Conservation (phyloP, 2,888 invertebrate genomes). For the Beris morrisii region DNA sequence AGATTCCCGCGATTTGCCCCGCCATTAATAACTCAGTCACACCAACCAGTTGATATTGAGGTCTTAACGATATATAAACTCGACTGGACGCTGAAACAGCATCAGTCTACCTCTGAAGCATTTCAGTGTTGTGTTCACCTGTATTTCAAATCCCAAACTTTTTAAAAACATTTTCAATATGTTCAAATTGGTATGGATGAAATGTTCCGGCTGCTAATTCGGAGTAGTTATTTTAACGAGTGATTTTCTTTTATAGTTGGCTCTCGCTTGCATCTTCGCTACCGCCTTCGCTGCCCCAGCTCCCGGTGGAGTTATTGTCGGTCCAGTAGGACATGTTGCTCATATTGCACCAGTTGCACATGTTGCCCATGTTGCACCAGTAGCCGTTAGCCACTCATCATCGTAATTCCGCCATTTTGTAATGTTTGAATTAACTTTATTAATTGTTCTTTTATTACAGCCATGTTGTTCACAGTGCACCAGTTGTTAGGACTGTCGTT, state of each 20-base stretch:
- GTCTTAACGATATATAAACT: slow-evolving; percentile 35
- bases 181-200: slow-evolving; percentile 53
- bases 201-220: too few relatives aligned
- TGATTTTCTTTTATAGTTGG: slow-evolving; percentile 44
- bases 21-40: slow-evolving; percentile 4
- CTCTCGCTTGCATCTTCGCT: slow-evolving; percentile 49
- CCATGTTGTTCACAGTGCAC: slow-evolving; percentile 26
- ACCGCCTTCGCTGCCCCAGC: slow-evolving; percentile 49
- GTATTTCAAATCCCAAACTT: slow-evolving; percentile 31
- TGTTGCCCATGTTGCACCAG: slow-evolving; percentile 28
- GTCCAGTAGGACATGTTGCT: slow-evolving; percentile 43
- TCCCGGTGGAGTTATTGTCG: slow-evolving; percentile 50
- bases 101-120: slow-evolving; percentile 36
- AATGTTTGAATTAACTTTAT: not conserved
- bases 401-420: slow-evolving; percentile 24
- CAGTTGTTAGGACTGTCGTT: slow-evolving; percentile 30
- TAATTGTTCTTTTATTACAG: slow-evolving; percentile 4
- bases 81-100: slow-evolving; percentile 12
- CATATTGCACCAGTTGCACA: slow-evolving; percentile 24
- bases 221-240: too few relatives aligned
- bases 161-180: slow-evolving; percentile 44
- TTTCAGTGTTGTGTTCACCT: slow-evolving; percentile 41
- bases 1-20: not conserved
- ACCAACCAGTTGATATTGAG: not conserved
- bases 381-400: slow-evolving; percentile 37